phyloP scores from a whole-genome alignment of 2,797 vertebrate genomes.

The Danio albolineatus region DNA sequence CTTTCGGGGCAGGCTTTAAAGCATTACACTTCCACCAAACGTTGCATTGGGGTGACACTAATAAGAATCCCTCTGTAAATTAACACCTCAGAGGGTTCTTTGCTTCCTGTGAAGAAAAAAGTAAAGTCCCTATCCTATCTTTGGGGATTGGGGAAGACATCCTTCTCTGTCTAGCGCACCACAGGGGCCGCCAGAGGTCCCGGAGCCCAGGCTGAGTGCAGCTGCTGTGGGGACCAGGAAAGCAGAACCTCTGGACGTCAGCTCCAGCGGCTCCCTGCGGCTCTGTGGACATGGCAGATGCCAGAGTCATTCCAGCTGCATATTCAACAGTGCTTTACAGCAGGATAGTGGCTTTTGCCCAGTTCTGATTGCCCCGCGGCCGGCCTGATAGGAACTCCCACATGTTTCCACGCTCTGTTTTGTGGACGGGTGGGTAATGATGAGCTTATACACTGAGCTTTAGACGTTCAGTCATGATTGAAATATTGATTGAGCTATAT shows the following conservation, averaged over 20 bases:
- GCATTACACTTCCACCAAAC: background rate
- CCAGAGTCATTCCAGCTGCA: conserved; percentile 30
- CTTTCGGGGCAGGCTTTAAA: conserved; percentile 24
- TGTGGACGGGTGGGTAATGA: conserved; percentile 22
- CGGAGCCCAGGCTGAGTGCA: conserved; percentile 39
- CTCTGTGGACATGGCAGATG: conserved; percentile 6
- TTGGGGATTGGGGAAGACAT: conserved; percentile 5
- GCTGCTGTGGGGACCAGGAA: conserved; percentile 31
- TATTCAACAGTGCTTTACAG: conserved; percentile 20
- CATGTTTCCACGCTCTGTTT: background rate
- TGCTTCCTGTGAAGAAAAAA: background rate
- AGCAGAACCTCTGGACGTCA: conserved; percentile 28
- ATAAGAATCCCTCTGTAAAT: conserved; percentile 27
- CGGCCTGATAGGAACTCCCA: background rate
- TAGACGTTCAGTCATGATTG: background rate
- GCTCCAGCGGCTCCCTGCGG: background rate
- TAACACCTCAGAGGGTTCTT: conserved; percentile 14
- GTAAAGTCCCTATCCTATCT: background rate
- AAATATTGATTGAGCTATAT: too few species aligned
- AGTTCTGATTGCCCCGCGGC: conserved; percentile 1
- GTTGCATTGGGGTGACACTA: conserved; percentile 22
- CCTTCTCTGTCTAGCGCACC: conserved; percentile 31
- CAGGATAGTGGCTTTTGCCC: conserved; percentile 34
- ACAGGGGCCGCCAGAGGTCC: conserved; percentile 26
- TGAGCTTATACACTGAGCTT: background rate